phyloP scores from a whole-genome alignment of 1,140 invertebrate species.

The Platyura marginata region DNA sequence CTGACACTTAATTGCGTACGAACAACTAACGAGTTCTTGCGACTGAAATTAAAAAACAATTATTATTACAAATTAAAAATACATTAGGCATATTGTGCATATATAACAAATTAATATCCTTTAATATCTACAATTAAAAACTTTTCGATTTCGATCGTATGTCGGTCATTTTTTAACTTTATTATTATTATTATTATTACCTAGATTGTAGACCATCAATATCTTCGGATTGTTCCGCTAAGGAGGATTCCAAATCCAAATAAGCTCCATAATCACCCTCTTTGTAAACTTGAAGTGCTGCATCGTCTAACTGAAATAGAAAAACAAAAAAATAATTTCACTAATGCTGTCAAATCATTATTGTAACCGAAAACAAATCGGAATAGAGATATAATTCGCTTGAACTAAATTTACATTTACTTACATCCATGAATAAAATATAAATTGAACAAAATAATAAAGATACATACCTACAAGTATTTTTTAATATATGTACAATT shows the following conservation, averaged over 20 bases:
- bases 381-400: too few relatives aligned
- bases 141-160: too few relatives aligned
- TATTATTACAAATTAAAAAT: neutral
- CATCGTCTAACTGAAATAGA: conserved; percentile 88
- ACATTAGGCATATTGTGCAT: neutral
- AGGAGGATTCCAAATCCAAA: conserved; percentile 84
- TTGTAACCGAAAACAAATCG: too few relatives aligned
- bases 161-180: too few relatives aligned
- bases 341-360: too few relatives aligned
- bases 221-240: conserved; percentile 89
- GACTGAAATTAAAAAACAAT: conserved; percentile 68
- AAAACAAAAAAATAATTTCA: too few relatives aligned
- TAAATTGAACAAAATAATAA: too few relatives aligned
- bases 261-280: conserved; percentile 94
- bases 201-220: conserved; percentile 85
- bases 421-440: too few relatives aligned
- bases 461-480: too few relatives aligned
- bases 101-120: neutral
- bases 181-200: conserved; percentile 60
- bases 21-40: conserved; percentile 91
- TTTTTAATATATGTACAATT: too few relatives aligned
- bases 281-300: conserved; percentile 86
- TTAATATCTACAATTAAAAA: too few relatives aligned
- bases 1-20: conserved; percentile 90
- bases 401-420: too few relatives aligned